A percentile compares a stretch with the other conserved stretches of the same genome.
Conservation (phyloP, 1,140 invertebrate genomes). For the Belonocnema kinseyi region DNA sequence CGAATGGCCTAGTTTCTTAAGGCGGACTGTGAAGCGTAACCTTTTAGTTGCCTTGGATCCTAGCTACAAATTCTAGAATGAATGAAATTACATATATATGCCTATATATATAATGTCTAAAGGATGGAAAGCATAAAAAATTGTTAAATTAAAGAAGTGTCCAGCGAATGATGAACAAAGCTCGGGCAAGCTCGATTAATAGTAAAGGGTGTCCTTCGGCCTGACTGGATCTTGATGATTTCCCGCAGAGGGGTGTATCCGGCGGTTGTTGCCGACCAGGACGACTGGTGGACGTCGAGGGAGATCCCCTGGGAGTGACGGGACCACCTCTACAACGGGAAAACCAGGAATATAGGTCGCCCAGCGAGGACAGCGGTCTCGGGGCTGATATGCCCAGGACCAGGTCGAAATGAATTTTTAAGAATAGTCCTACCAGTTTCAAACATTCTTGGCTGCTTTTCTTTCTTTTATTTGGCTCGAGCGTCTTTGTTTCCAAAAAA, state of each 20-base stretch:
- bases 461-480: neutral
- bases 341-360: conserved; percentile 82
- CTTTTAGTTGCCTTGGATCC: neutral
- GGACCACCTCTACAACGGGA: conserved; percentile 70
- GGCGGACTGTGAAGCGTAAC: neutral
- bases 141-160: neutral
- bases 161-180: conserved; percentile 44
- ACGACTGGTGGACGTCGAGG: conserved; percentile 78
- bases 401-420: conserved; percentile 65
- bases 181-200: conserved; percentile 53
- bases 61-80: neutral
- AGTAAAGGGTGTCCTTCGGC: conserved; percentile 35
- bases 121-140: neutral
- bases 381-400: conserved; percentile 83
- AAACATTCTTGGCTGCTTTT: neutral
- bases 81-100: neutral
- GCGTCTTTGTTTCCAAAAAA: neutral
- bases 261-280: conserved; percentile 69
- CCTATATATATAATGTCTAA: neutral
- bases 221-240: conserved; percentile 69
- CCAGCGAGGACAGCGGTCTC: conserved; percentile 89
- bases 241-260: conserved; percentile 68
- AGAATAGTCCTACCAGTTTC: neutral
- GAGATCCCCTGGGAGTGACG: conserved; percentile 76
- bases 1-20: neutral